A percentile compares a stretch with the other conserved stretches of the same genome.
phyloP scores from a whole-genome alignment of 1,140 invertebrate species.

The Musca vetustissima region DNA sequence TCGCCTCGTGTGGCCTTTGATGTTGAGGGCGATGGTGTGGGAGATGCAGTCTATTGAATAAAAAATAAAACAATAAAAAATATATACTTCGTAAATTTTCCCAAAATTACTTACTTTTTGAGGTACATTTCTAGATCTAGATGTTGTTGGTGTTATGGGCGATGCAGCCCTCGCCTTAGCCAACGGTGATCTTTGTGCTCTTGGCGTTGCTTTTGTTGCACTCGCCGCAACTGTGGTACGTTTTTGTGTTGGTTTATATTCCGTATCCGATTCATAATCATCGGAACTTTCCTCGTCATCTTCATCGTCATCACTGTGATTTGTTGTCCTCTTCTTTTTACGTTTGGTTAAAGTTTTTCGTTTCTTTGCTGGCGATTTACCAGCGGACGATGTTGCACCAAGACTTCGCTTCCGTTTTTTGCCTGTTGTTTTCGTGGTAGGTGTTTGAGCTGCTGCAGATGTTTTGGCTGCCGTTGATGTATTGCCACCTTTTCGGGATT shows the following conservation, averaged over 20 bases:
- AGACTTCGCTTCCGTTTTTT: constrained; percentile 16
- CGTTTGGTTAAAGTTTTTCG: constrained; percentile 25
- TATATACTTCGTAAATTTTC: not conserved
- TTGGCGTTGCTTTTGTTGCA: constrained; percentile 26
- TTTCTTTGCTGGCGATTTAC: constrained; percentile 28
- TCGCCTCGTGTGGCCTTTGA: constrained; percentile 25
- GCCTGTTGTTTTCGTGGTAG: not conserved
- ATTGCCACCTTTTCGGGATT: not conserved
- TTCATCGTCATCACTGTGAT: constrained; percentile 28
- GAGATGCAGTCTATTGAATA: too few relatives aligned
- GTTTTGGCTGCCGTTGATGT: constrained; percentile 2
- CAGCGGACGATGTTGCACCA: not conserved
- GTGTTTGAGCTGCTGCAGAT: not conserved
- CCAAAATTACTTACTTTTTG: constrained; percentile 23
- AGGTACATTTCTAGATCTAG: constrained; percentile 29
- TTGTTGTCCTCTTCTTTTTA: constrained; percentile 17
- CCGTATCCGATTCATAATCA: constrained; percentile 28
- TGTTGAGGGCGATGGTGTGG: constrained; percentile 11
- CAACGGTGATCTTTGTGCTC: constrained; percentile 32
- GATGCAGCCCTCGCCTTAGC: constrained; percentile 32
- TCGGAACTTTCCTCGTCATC: constrained; percentile 25
- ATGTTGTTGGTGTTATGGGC: constrained; percentile 29
- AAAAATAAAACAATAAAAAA: too few relatives aligned
- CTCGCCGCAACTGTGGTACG: not conserved
- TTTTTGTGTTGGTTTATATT: constrained; percentile 34